Conservation (phyloP, 2,888 invertebrate genomes). For the Idaea straminata region DNA sequence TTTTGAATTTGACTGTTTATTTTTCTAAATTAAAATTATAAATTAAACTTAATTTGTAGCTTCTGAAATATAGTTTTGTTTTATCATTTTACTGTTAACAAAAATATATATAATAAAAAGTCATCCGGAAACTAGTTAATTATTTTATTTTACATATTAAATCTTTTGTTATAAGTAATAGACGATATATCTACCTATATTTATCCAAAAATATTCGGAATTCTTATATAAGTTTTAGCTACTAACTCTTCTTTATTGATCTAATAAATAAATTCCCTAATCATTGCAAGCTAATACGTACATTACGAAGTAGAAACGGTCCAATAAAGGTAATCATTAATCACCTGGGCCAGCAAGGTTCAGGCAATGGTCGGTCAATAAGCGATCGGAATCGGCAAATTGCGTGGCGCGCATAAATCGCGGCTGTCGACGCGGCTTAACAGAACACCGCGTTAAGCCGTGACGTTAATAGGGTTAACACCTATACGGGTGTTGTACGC, state of each 20-base stretch:
- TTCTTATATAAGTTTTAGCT: background rate
- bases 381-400: slow-evolving; percentile 68
- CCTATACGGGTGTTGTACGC: slow-evolving; percentile 62
- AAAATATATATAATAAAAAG: too few relatives aligned
- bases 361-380: slow-evolving; percentile 64
- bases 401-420: slow-evolving; percentile 66
- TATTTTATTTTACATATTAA: too few relatives aligned
- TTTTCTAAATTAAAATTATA: too few relatives aligned
- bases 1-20: too few relatives aligned
- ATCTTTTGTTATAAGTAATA: too few relatives aligned
- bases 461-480: slow-evolving; percentile 73
- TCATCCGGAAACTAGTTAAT: too few relatives aligned
- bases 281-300: background rate
- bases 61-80: too few relatives aligned
- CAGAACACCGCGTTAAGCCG: slow-evolving; percentile 47
- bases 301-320: background rate
- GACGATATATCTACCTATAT: too few relatives aligned
- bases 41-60: too few relatives aligned
- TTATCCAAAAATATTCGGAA: too few relatives aligned
- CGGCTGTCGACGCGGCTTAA: slow-evolving; percentile 62
- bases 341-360: slow-evolving; percentile 21
- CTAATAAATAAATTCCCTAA: background rate
- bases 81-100: too few relatives aligned
- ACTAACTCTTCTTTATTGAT: background rate
- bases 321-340: slow-evolving; percentile 14